These are phyloP conservation scores for Therioaphis trifolii DNA, from an alignment of 2,888 invertebrate species.

Conservation along the genomic window DNA sequence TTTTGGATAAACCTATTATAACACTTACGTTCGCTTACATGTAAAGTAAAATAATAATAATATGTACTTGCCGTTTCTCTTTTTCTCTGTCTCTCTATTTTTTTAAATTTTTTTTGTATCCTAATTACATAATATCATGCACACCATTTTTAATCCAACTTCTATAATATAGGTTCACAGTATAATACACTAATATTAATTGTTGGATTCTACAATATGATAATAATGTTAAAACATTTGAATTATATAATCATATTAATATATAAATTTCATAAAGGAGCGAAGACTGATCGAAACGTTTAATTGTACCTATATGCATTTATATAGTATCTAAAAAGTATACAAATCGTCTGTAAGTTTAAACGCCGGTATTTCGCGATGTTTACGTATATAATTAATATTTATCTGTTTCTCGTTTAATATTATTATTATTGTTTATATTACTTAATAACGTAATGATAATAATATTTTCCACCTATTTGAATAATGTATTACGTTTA, in stretches of 20 bases:
- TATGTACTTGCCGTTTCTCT: not conserved
- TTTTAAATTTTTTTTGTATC: not conserved
- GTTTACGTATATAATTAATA: not conserved
- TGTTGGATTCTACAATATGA: not conserved
- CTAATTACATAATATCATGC: not conserved
- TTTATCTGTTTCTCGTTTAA: not conserved
- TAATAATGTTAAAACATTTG: not conserved
- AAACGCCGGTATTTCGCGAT: not conserved
- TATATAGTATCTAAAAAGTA: not conserved
- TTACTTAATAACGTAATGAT: not conserved
- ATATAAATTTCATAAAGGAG: conserved; percentile 43
- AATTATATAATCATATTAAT: not conserved
- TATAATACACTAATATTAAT: not conserved
- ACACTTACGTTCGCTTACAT: conserved; percentile 51
- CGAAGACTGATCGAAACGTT: conserved; percentile 56
- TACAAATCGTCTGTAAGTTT: conserved; percentile 1
- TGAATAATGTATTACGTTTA: not conserved
- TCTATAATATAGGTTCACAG: not conserved
- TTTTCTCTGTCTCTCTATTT: not conserved
- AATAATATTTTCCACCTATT: too few species aligned
- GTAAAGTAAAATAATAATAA: conserved; percentile 16
- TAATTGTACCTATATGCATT: conserved; percentile 53
- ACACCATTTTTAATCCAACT: too few species aligned
- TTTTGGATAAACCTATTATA: not conserved
- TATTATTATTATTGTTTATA: not conserved